Evolutionary conservation across 1,140 invertebrate genomes (phyloP), one percentile per base, ranked within the genome.

Genomic region (Copidosoma floridanum): DNA sequence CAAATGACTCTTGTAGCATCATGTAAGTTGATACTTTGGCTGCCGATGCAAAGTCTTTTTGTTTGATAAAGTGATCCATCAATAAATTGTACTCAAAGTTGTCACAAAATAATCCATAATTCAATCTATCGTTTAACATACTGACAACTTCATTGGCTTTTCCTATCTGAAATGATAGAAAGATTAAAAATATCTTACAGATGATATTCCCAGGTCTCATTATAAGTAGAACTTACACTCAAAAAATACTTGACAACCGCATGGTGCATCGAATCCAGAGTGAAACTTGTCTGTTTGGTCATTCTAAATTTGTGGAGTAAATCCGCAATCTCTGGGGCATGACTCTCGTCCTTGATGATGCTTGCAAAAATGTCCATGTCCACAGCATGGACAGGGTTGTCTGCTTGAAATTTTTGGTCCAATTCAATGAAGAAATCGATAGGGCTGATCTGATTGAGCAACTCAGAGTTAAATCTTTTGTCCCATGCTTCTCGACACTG

Each of bases 81-180:
- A 95, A 75, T 14, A 96, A 79, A 78, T 93, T 94, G 40, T 86
- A 87, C 38, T 84, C 80, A 67, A 88, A 89, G 55, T 87, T 76
- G 79, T 98, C 93, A 14, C 92, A 83, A 72, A 97, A 97, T 27
- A 98, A 77, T 1, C 96, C 95, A 81, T 92, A 97, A 69, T 90
- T 90, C 11, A 94, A 76, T 47, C 93, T 85, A 72, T 95, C 88
- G 67, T 89, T 84, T 14, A 98, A 75, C 14, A 95, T 82, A 21
- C 83, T 74, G 1, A 94, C 65, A 12, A 97, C 76, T 26, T 88
- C 82, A 12, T 91, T 77, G 1, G 79, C 63, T 26, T 57, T 2
- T 32, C 35, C 61, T 26, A 24, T 4, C 61, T 63, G 29, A 3
- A 63, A 52, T 38, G 21, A 27, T 35, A 12, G 16, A 29, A n/a